Percentiles rank a stretch among this genome's conserved stretches.
These are phyloP conservation scores for Drosophila meridionalis DNA, from an alignment of 2,888 invertebrate genomes.

Conservation along the genomic window DNA sequence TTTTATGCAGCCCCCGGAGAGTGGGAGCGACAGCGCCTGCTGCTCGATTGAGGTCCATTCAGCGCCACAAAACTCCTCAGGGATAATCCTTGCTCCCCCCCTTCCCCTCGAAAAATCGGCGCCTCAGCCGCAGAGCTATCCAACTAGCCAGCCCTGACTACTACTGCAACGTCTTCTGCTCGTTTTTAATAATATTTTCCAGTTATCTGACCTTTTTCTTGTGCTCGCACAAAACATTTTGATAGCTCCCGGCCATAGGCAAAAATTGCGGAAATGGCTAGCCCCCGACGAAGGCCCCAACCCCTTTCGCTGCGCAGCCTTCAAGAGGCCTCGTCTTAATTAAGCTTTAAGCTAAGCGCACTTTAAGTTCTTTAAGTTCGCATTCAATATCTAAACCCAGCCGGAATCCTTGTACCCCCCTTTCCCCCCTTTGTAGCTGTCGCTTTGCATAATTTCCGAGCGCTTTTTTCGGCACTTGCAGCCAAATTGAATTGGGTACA, in stretches of 20 bases:
- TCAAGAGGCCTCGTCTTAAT: slow-evolving; percentile 28
- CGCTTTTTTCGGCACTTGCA: slow-evolving; percentile 58
- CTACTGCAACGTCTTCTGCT: slow-evolving; percentile 48
- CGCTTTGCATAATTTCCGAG: slow-evolving; percentile 55
- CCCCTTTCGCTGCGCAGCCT: no score
- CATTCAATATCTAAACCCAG: neutral
- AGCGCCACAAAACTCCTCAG: slow-evolving; percentile 61
- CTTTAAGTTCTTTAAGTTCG: slow-evolving; percentile 56
- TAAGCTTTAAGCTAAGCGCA: slow-evolving; percentile 47
- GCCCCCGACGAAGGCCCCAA: neutral
- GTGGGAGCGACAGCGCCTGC: slow-evolving; percentile 3
- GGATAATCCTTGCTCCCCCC: slow-evolving; percentile 61
- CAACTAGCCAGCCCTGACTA: slow-evolving; percentile 7
- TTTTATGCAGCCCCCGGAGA: slow-evolving; percentile 22
- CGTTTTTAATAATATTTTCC: slow-evolving; percentile 79
- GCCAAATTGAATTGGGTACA: slow-evolving; percentile 77
- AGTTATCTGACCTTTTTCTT: slow-evolving; percentile 82
- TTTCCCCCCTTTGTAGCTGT: slow-evolving; percentile 24
- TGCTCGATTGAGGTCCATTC: slow-evolving; percentile 35
- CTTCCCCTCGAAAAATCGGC: neutral
- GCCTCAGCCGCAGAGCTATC: neutral
- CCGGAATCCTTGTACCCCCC: neutral
- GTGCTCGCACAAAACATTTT: slow-evolving; percentile 45
- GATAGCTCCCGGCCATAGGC: slow-evolving; percentile 39
- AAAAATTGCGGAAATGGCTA: slow-evolving; percentile 32